A percentile compares a stretch with the other conserved stretches of the same genome.
Evolutionary conservation across 2,888 invertebrate species (phyloP).

Genomic region (Cinara cedri): DNA sequence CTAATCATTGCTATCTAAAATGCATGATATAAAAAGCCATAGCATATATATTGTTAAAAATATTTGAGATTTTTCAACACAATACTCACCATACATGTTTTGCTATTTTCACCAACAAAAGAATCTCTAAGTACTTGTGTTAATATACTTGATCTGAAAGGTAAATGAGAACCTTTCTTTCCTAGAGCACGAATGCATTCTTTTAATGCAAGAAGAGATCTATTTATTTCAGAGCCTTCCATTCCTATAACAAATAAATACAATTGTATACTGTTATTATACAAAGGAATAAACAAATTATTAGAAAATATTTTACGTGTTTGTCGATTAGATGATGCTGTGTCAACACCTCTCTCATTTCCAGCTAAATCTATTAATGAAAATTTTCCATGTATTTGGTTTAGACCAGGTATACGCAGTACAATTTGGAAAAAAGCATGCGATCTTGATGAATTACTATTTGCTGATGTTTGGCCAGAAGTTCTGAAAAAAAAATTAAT

Average conservation of each 20-base stretch:
- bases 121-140: constrained; percentile 96
- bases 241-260: constrained; percentile 71
- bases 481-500: constrained; percentile 78
- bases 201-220: constrained; percentile 92
- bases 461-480: constrained; percentile 96
- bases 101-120: constrained; percentile 97
- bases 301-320: constrained; percentile 71
- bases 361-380: constrained; percentile 97
- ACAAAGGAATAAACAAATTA: neutral
- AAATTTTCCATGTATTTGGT: constrained; percentile 94
- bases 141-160: constrained; percentile 96
- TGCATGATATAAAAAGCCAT: constrained; percentile 27
- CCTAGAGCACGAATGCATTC: constrained; percentile 97
- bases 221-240: constrained; percentile 98
- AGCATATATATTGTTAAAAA: neutral
- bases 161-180: constrained; percentile 93
- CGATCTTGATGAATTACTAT: constrained; percentile 96
- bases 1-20: constrained; percentile 95
- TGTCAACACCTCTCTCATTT: constrained; percentile 98
- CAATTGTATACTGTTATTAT: too few relatives aligned
- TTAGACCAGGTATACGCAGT: constrained; percentile 77
- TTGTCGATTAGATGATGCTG: constrained; percentile 93
- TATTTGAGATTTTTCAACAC: neutral
- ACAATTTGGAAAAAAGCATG: constrained; percentile 99
- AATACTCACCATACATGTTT: constrained; percentile 86